Evolutionary conservation across 2,888 invertebrate genomes (phyloP).

Genomic region (Chrysolina oricalcia): DNA sequence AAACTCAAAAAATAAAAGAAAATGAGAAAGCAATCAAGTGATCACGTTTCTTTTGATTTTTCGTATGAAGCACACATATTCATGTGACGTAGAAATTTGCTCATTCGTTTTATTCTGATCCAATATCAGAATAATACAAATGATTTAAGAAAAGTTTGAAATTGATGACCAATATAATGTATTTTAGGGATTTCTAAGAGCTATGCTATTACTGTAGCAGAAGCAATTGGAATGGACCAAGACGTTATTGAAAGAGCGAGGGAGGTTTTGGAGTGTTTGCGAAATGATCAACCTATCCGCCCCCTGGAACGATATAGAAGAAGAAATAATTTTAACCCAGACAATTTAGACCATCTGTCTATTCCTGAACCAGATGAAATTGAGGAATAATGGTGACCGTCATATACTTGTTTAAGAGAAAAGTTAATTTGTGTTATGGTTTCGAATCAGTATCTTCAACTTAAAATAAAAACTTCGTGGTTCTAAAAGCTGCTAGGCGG

Average conservation of each 20-base stretch:
- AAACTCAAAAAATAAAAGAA: too few species aligned
- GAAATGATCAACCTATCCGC: constrained; percentile 49
- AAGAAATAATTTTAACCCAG: constrained; percentile 32
- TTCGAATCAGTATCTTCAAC: not conserved
- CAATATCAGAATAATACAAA: not conserved
- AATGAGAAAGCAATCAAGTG: too few species aligned
- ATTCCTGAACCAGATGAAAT: constrained; percentile 46
- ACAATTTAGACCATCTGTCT: constrained; percentile 40
- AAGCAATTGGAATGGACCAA: constrained; percentile 74
- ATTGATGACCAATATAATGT: not conserved
- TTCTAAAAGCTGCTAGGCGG: too few species aligned
- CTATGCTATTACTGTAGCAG: constrained; percentile 80
- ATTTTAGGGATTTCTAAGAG: constrained; percentile 74
- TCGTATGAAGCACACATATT: too few species aligned
- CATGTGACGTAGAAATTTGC: too few species aligned
- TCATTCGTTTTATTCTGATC: too few species aligned
- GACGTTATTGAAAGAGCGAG: constrained; percentile 74
- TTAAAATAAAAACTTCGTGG: too few species aligned
- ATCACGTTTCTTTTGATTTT: too few species aligned
- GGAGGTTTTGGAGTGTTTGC: constrained; percentile 70
- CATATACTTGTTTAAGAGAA: not conserved
- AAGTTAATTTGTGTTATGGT: not conserved
- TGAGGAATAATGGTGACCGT: not conserved
- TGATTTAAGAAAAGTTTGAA: too few species aligned
- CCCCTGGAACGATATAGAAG: constrained; percentile 40